Evolutionary conservation across 2,888 invertebrate species (phyloP), one percentile per base, ranked within the genome.

Genomic region (Rapana venosa): DNA sequence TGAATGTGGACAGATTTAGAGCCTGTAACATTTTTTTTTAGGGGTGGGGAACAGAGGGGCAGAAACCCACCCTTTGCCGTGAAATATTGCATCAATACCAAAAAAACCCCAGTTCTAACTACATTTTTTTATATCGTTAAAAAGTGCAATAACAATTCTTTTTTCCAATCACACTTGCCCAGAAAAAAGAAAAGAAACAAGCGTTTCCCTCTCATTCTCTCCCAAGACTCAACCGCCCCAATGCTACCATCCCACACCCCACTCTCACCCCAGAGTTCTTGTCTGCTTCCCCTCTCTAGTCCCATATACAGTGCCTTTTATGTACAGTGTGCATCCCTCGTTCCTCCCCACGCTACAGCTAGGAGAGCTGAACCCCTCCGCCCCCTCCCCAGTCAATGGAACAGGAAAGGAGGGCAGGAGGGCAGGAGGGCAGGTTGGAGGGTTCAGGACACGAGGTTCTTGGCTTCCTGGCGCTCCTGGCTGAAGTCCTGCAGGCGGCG

Each of bases 401-500:
- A n/a, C n/a, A n/a, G n/a, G n/a, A n/a, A n/a, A n/a, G n/a, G n/a
- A n/a, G n/a, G n/a, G n/a, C n/a, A n/a, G n/a, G n/a, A n/a, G n/a
- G n/a, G n/a, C n/a, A n/a, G n/a, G n/a, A n/a, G n/a, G n/a, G n/a
- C n/a, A n/a, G n/a, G n/a, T 56, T n/a, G 1, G 30, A 5, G n/a
- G 47, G 17, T n/a, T 85, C 56, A 87, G 66, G 87, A n/a, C 66
- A 61, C 2, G 13, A 61, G 30, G 56, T 74, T 87, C n/a, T 87
- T 35, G 47, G 74, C 87, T 79, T 94, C 93, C 90, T 94, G 92
- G 87, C 94, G 89, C 58, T 94, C 94, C 22, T 91, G 92, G 70
- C 91, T 93, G 36, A 95, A 91, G 83, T 93, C 93, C 88, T 94
- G 94, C 30, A 95, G 91, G 8, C 94, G 92, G 56, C 92, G 91